Evolutionary conservation across 2,888 invertebrate genomes (phyloP), one percentile per base, ranked within the genome.

Genomic region (Ophonus ardosiacus): DNA sequence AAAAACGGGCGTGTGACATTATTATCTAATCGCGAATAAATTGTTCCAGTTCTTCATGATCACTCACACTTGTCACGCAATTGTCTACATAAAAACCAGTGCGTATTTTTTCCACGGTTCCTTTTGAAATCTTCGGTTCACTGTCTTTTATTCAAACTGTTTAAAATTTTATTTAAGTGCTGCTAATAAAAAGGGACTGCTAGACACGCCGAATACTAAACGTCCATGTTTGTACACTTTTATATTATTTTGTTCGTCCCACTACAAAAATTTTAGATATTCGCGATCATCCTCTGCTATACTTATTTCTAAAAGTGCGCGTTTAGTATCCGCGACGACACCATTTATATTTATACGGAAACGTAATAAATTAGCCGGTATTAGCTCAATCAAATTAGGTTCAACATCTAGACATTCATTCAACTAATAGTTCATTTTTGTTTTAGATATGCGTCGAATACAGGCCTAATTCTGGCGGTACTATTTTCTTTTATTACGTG

Each of bases 401-500:
- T 86, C 86, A 56, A 38, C 38, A 51, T 85, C 86, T 5, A 86
- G 17, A 63, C 85, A 86, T 10, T 82, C 21, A 59, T 86, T 86
- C n/a, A 86, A 38, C 6, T 78, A 74, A 10, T 81, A 85, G 15
- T 40, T 65, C 1, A 84, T 83, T 56, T 81, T 86, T 10, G 17
- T 38, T 51, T 86, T 86, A 15, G 86, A 15, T 86, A 86, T 2
- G 87, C 87, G 68, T 88, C 87, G 85, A 88, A 88, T 0, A 88
- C 87, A 4, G 88, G 88, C 38, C 88, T 80, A 1, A 88, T 82
- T 38, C 83, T 84, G 10, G 88, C 88, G 0, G 87, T 87, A 56
- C 86, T 86, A 0, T 86, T 81, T 10, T 80, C 63, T 56, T 88
- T 88, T 4, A 88, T 21, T 5, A 88, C 88, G 0, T 86, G 87